Evolutionary conservation across 2,797 vertebrate genomes (phyloP).

Genomic region (Sebastes trivittatus): DNA sequence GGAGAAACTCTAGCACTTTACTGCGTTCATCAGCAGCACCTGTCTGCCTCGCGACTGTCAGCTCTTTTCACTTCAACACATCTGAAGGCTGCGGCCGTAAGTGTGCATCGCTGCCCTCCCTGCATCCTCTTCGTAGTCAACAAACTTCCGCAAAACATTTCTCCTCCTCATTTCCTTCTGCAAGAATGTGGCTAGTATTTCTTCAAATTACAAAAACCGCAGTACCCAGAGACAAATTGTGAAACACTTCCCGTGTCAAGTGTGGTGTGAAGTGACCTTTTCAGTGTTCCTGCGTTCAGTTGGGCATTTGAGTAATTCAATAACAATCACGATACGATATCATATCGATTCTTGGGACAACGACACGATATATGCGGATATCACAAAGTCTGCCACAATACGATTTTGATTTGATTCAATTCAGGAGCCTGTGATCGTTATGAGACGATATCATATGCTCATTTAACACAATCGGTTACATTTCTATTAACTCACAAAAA

Average conservation of each 20-base stretch:
- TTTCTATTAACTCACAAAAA: too few relatives aligned
- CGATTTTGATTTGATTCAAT: too few relatives aligned
- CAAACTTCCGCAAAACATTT: conserved; percentile 26
- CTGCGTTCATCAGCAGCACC: conserved; percentile 30
- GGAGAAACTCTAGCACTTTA: conserved; percentile 37
- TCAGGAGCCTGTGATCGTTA: too few relatives aligned
- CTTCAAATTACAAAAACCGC: background rate
- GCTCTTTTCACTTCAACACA: conserved; percentile 37
- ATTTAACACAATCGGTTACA: too few relatives aligned
- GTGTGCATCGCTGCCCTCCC: background rate
- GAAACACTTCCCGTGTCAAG: background rate
- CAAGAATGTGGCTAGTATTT: background rate
- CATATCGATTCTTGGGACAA: too few relatives aligned
- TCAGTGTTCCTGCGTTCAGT: background rate
- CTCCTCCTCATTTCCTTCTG: conserved; percentile 14
- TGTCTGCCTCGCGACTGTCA: conserved; percentile 10
- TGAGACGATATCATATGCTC: too few relatives aligned
- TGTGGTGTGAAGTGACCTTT: conserved; percentile 1
- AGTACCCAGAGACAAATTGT: background rate
- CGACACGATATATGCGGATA: too few relatives aligned
- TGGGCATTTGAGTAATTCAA: background rate
- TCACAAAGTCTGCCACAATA: too few relatives aligned
- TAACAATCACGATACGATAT: background rate
- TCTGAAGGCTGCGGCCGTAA: background rate
- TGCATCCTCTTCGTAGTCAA: background rate